Base-by-base conservation (phyloP, 1,140 invertebrate species). In the Procambarus virginalis region DNA sequence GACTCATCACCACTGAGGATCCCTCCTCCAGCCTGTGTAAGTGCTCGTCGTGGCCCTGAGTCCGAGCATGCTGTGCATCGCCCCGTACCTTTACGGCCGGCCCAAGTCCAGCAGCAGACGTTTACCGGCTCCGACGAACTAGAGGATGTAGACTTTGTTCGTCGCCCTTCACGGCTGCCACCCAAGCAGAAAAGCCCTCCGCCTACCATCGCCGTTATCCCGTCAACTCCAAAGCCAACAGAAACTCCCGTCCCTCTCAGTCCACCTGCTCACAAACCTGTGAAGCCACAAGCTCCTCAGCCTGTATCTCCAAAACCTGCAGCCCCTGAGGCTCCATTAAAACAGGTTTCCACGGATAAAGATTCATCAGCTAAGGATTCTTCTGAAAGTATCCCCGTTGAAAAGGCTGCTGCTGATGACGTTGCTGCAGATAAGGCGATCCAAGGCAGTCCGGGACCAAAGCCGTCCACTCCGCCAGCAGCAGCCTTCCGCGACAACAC, bases 191-290 rank as follows among this genome's bases (percentile, higher is more conserved):
- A 70, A 60, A 76, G 45, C 45, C 22, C 46, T 45, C 22, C 80
- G 9, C 91, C 91, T 20, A 45, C 75, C 82, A 91, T 91, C 58
- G 80, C 86, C 8, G 91, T 91, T 20, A 91, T 84, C 46, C 91
- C 91, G 14, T 91, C 91, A 51, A 91, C 91, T 3, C 86, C 86
- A 14, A 81, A 81, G 86, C 86, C 81, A 9, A 12, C 68, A 78
- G 87, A 89, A 2, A 68, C 49, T 14, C 86, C 86, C n/a, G 68
- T 80, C n/a, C 46, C 77, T 34, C 9, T 22, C 6, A 48, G 75
- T 22, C 55, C 46, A 6, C 5, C 64, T 60, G 14, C 58, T 12
- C 46, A 60, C 6, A 17, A 51, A 6, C 34, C 14, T 45, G 84
- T 55, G 14, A 77, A 76, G 6, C 22, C 68, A 8, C 22, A 20